phyloP scores from a whole-genome alignment of 2,888 invertebrate species.

The Branchinecta sandiegonensis region DNA sequence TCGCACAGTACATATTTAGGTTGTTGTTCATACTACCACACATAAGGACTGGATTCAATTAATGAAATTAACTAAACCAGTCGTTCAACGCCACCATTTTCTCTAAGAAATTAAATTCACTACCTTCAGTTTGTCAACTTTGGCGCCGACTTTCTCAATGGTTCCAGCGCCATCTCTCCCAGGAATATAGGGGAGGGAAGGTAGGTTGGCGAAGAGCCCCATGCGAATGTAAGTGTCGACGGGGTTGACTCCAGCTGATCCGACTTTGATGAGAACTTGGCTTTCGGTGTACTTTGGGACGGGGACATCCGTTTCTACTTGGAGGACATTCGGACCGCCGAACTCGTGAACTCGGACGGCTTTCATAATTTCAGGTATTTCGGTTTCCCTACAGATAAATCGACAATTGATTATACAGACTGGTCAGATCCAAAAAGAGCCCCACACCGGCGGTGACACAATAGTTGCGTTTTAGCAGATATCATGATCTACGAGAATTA shows the following conservation, averaged over 20 bases:
- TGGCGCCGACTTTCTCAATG: slow-evolving; percentile 36
- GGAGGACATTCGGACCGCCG: slow-evolving; percentile 37
- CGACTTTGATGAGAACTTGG: slow-evolving; percentile 37
- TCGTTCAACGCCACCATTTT: too few relatives aligned
- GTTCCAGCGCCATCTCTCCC: slow-evolving; percentile 42
- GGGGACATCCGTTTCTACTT: slow-evolving; percentile 32
- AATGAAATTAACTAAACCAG: too few relatives aligned
- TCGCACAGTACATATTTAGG: too few relatives aligned
- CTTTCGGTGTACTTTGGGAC: slow-evolving; percentile 26
- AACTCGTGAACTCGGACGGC: slow-evolving; percentile 35
- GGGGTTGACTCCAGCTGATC: slow-evolving; percentile 42
- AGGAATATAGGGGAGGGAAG: slow-evolving; percentile 39
- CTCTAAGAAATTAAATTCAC: background rate
- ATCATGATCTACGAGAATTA: too few relatives aligned
- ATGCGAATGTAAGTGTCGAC: slow-evolving; percentile 43
- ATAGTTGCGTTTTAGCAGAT: too few relatives aligned
- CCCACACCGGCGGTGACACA: too few relatives aligned
- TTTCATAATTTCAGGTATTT: slow-evolving; percentile 29
- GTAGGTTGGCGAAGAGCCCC: slow-evolving; percentile 36
- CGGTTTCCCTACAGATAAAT: background rate
- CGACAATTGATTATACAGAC: too few relatives aligned
- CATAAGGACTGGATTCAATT: too few relatives aligned
- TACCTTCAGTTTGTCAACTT: slow-evolving; percentile 37
- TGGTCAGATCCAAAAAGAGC: too few relatives aligned
- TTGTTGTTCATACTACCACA: too few relatives aligned